Evolutionary conservation across 2,797 vertebrate species (phyloP).

Genomic region (Rhinella marina): DNA sequence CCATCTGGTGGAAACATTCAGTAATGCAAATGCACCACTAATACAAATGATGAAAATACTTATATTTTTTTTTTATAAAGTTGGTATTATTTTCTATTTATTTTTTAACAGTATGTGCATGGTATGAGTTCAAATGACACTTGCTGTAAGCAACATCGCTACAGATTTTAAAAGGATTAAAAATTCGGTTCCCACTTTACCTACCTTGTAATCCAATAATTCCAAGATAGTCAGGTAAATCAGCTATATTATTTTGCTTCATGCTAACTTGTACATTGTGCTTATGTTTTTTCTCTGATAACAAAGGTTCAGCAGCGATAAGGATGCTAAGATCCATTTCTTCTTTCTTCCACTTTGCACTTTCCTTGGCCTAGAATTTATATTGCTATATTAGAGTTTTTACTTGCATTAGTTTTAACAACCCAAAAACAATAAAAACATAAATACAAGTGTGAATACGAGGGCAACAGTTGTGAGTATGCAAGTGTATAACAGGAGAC

Average conservation of each 20-base stretch:
- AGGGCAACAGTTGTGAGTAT: no score
- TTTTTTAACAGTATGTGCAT: not conserved
- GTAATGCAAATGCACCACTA: not conserved
- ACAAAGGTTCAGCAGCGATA: constrained; percentile 74
- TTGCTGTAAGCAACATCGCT: not conserved
- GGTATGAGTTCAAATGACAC: not conserved
- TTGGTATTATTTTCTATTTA: not conserved
- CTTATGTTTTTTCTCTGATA: constrained; percentile 71
- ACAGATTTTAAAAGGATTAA: not conserved
- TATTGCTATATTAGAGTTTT: not conserved
- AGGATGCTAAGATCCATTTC: constrained; percentile 85
- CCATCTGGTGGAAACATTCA: constrained; percentile 38
- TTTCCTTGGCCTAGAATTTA: constrained; percentile 74
- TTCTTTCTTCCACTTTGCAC: constrained; percentile 75
- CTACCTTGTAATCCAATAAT: constrained; percentile 64
- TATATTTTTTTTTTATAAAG: not conserved
- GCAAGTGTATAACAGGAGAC: no score
- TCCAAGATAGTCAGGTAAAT: constrained; percentile 40
- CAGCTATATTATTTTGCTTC: constrained; percentile 53
- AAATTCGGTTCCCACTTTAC: constrained; percentile 20
- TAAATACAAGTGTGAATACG: no score
- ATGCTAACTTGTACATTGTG: constrained; percentile 55
- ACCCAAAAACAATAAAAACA: no score
- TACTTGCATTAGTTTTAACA: not conserved
- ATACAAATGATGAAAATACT: not conserved